A percentile compares a stretch with the other conserved stretches of the same genome.
These are phyloP conservation scores for Dendropsophus ebraccatus DNA, from an alignment of 2,113 vertebrate genomes.

Conservation along the genomic window DNA sequence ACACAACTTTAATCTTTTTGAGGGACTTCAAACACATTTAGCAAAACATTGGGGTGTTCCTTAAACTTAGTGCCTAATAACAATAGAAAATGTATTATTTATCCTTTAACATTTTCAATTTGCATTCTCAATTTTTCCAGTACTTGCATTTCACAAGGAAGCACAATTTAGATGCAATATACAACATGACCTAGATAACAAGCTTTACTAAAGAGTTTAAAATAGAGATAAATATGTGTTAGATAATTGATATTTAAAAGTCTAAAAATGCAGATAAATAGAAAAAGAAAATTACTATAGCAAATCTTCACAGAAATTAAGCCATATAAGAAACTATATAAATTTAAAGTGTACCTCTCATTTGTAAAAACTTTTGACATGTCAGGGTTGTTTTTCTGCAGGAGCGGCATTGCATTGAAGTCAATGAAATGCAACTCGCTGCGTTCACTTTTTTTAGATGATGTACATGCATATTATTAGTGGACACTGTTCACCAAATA, in stretches of 20 bases:
- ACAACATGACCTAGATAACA: background rate
- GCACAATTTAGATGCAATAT: background rate
- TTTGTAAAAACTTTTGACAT: too few relatives aligned
- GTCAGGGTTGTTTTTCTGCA: too few relatives aligned
- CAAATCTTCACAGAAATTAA: background rate
- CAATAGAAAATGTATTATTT: background rate
- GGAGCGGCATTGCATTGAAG: too few relatives aligned
- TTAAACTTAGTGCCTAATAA: too few relatives aligned
- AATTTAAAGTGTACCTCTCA: too few relatives aligned
- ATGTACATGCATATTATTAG: too few relatives aligned
- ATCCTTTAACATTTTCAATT: background rate
- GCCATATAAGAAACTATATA: background rate
- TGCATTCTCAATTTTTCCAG: background rate
- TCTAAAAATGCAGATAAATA: background rate
- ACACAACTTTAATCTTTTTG: too few relatives aligned
- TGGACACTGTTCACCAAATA: too few relatives aligned
- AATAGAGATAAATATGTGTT: background rate
- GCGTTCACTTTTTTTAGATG: too few relatives aligned
- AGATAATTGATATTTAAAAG: background rate
- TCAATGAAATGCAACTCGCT: too few relatives aligned
- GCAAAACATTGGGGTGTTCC: too few relatives aligned
- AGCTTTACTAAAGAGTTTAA: background rate
- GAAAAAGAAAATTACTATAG: background rate
- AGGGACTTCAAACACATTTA: too few relatives aligned
- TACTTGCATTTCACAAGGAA: background rate